Base-by-base conservation (phyloP, 2,113 vertebrate species). In the Ciconia maguari region DNA sequence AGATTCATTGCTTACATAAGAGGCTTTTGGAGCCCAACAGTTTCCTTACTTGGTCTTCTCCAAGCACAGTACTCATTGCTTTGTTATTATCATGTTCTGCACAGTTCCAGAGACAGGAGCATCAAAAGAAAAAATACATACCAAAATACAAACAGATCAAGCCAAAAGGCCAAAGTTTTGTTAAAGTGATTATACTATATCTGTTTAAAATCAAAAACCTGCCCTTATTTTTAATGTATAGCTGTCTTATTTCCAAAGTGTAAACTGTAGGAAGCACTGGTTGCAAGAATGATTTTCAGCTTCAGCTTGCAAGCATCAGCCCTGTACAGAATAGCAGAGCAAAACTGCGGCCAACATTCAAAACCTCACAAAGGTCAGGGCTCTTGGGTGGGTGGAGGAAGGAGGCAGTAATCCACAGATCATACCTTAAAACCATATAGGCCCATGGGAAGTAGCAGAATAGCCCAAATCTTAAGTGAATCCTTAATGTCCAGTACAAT, bases 11-110 rank as follows among this genome's bases (percentile, higher is more conserved):
- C 82, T 83, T 41, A 86, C 46, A 44, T 52, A 36, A 88, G 72
- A 44, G 66, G 58, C 49, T 84, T 77, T 54, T 1, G 1, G 64
- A 90, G 74, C 82, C 83, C 60, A 81, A 44, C 54, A 34, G n/a
- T 51, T 95, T 75, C 91, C 96, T 94, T 96, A 91, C 93, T 90
- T 70, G 87, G 94, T 70, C 62, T 84, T 77, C 82, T 64, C 82
- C 74, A 27, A n/a, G 93, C 79, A 72, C 89, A 55, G 86, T 11
- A 30, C 60, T 93, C 32, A 0, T 79, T 85, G 75, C 79, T 68
- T 48, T 58, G 36, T 42, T 58, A 66, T 19, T 38, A 46, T 16
- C 29, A 15, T 5, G 27, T 32, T 75, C 89, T 65, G 51, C 51
- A 77, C 48, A 24, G 8, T 16, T 84, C 62, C 15, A n/a, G 16